These are phyloP conservation scores for Ptychobarbus kaznakovi DNA, from an alignment of 2,797 vertebrate genomes.

Conservation along the genomic window DNA sequence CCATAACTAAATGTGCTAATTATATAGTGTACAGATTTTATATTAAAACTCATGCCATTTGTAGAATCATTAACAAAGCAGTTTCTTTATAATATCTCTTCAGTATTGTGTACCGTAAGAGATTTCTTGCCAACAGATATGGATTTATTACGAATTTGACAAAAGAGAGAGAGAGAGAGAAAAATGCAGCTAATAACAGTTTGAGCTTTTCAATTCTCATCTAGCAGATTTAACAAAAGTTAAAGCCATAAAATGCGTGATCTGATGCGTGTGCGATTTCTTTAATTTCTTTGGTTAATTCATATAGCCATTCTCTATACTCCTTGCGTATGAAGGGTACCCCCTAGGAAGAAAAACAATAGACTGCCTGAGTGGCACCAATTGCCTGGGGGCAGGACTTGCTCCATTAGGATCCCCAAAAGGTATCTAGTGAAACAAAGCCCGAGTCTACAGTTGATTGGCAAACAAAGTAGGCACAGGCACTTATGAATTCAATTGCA, in stretches of 20 bases:
- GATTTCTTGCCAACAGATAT: not conserved
- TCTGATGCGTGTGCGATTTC: conserved; percentile 59
- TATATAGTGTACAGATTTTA: not conserved
- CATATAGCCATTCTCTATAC: conserved; percentile 57
- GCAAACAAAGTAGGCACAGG: conserved; percentile 65
- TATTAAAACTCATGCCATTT: not conserved
- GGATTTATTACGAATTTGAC: conserved; percentile 1
- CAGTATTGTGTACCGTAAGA: not conserved
- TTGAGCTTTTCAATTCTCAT: conserved; percentile 21
- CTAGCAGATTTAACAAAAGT: conserved; percentile 51
- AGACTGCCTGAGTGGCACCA: conserved; percentile 64
- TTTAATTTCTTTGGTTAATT: conserved; percentile 67
- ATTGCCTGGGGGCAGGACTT: conserved; percentile 64
- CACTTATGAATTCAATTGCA: conserved; percentile 70
- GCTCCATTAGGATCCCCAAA: conserved; percentile 70
- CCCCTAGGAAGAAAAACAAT: conserved; percentile 64
- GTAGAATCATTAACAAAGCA: not conserved
- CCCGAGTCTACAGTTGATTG: conserved; percentile 63
- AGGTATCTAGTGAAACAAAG: conserved; percentile 66
- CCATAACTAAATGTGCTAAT: not conserved
- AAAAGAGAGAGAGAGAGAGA: not conserved
- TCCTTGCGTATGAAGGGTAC: conserved; percentile 56
- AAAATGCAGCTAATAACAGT: not conserved
- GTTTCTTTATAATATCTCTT: not conserved
- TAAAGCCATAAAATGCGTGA: conserved; percentile 59